Conservation (phyloP, 2,113 vertebrate genomes). For the Crotalus viridis region DNA sequence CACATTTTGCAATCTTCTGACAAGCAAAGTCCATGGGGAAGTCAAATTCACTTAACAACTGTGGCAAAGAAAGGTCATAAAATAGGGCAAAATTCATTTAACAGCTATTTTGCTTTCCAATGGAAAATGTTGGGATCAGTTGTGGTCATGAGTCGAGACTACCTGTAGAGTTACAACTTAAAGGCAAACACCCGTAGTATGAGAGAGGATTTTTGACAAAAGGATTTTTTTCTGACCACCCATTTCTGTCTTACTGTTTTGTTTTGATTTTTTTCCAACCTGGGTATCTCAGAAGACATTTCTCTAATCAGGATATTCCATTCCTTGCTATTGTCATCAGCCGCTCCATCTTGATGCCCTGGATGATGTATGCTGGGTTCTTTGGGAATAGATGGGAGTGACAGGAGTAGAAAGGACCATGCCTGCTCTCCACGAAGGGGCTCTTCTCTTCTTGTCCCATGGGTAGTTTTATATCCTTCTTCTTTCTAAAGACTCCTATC, state of each 20-base stretch:
- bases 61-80: neutral
- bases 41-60: neutral
- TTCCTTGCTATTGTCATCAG: neutral
- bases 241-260: neutral
- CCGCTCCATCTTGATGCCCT: no score
- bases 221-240: neutral
- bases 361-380: neutral
- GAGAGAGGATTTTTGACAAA: neutral
- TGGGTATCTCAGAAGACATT: neutral
- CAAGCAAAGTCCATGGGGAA: neutral
- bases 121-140: neutral
- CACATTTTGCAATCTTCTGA: neutral
- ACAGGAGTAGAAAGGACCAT: neutral
- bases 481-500: neutral
- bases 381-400: neutral
- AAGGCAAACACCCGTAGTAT: neutral
- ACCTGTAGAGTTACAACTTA: neutral
- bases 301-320: neutral
- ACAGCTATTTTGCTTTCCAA: neutral
- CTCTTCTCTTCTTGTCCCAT: neutral
- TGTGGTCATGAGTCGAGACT: neutral
- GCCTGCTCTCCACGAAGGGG: neutral
- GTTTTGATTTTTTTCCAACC: neutral
- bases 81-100: neutral
- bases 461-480: neutral